These are phyloP conservation scores for Henricia sp. DNA, from an alignment of 53 echinoderm and acorn worm species.

Conservation along the genomic window DNA sequence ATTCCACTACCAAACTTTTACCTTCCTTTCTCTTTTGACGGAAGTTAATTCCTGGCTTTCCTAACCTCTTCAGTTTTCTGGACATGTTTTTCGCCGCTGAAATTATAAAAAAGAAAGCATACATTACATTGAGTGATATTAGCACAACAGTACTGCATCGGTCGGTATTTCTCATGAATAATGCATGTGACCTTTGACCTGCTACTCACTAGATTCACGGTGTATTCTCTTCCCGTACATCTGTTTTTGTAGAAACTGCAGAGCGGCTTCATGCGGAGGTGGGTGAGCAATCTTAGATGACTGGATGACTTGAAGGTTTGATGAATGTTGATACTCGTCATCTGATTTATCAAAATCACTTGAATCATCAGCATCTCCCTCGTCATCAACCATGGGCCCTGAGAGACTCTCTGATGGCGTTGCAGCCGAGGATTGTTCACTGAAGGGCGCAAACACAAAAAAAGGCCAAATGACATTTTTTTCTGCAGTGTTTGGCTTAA, in stretches of 20 bases:
- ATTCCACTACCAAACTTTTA: too few species aligned
- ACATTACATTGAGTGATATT: not conserved
- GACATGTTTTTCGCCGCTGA: slow-evolving; percentile 33
- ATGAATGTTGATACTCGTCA: not conserved
- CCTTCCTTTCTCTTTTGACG: too few species aligned
- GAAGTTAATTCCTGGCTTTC: slow-evolving; percentile 30
- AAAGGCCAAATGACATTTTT: not conserved
- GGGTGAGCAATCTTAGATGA: slow-evolving; percentile 19
- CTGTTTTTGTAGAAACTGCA: slow-evolving; percentile 29
- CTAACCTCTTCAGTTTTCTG: slow-evolving; percentile 46
- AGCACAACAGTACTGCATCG: not conserved
- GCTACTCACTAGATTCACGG: slow-evolving; percentile 40
- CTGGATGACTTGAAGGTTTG: slow-evolving; percentile 30
- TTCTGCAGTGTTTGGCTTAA: too few species aligned
- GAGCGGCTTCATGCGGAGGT: slow-evolving; percentile 18
- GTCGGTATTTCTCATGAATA: not conserved
- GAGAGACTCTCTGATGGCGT: not conserved
- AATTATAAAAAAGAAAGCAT: slow-evolving; percentile 9
- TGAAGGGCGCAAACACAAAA: not conserved
- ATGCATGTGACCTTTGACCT: not conserved
- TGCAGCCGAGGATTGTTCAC: not conserved
- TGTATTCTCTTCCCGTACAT: slow-evolving; percentile 35
- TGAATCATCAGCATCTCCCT: slow-evolving; percentile 4
- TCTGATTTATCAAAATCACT: not conserved
- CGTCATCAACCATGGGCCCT: not conserved